Base-by-base conservation (phyloP, 1,140 invertebrate species). In the Drosophila hydei region DNA sequence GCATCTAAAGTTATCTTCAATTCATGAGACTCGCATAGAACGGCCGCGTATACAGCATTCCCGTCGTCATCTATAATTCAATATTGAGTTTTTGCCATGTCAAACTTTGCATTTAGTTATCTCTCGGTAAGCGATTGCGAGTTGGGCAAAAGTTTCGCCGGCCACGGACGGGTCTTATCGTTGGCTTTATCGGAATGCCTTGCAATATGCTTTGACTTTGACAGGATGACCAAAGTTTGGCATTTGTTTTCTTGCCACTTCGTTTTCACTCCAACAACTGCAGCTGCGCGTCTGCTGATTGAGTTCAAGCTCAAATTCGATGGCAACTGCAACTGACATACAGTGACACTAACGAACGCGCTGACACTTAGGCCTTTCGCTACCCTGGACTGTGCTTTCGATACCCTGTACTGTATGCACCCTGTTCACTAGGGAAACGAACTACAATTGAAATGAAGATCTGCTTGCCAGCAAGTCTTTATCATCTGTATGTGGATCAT, bases 171-270 rank as follows among this genome's bases (percentile, higher is more conserved):
- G 6, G 47, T 0, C 14, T 33, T 43, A 19, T 59, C 25, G 19
- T 6, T 48, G 62, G 25, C 16, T 14, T 21, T 55, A 64, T 54
- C 61, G 14, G 47, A 19, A 47, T 38, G 27, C 4, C 36, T 30
- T 51, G 58, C 51, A 51, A 59, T 45, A 51, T 18, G 14, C n/a
- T 63, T 16, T 16, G 30, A 45, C 12, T 25, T 33, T 47, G 62
- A 55, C 69, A 54, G 40, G 30, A 23, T 54, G 38, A 60, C 47
- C 63, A 72, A 27, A 59, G 69, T 67, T 72, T 52, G 45, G 21
- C 18, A 71, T 65, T 65, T 71, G 59, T 63, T 70, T 70, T 54
- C 59, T 40, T 27, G 67, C 30, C 33, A 48, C 43, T 56, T 38
- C 21, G 58, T 62, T 27, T 21, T 33, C 45, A 30, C 14, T 7